These are phyloP conservation scores for Atta colombica DNA, from an alignment of 1,140 invertebrate genomes.

Conservation along the genomic window DNA sequence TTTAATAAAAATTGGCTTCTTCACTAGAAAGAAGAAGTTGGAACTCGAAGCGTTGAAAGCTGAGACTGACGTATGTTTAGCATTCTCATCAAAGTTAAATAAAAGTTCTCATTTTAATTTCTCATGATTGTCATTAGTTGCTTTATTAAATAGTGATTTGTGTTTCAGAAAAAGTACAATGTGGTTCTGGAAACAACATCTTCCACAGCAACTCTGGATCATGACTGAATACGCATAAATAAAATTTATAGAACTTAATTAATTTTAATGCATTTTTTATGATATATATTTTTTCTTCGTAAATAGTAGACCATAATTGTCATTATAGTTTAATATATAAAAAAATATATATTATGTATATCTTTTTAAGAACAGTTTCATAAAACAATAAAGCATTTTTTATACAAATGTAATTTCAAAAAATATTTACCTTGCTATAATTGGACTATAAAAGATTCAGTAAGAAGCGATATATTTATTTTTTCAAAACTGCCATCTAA, in stretches of 20 bases:
- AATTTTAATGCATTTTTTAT: constrained; percentile 29
- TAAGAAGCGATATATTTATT: constrained; percentile 4
- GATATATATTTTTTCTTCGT: constrained; percentile 44
- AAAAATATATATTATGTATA: background rate
- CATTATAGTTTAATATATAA: constrained; percentile 28
- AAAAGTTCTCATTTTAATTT: background rate
- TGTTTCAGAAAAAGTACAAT: constrained; percentile 54
- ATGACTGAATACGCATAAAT: constrained; percentile 15
- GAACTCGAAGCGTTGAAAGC: constrained; percentile 80
- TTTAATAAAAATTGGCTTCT: constrained; percentile 84
- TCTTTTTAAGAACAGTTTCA: constrained; percentile 39
- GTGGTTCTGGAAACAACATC: constrained; percentile 53
- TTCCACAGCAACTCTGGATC: constrained; percentile 59
- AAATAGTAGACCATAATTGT: constrained; percentile 46
- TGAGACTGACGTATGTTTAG: constrained; percentile 52
- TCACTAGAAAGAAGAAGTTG: constrained; percentile 79
- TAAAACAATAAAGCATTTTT: constrained; percentile 54
- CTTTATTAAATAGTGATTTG: constrained; percentile 27
- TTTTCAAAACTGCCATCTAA: background rate
- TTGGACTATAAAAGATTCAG: background rate
- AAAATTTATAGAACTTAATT: constrained; percentile 4
- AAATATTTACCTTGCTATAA: constrained; percentile 36
- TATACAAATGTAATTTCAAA: constrained; percentile 73
- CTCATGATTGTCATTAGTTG: background rate
- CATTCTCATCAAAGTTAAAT: constrained; percentile 14